phyloP scores from a whole-genome alignment of 2,888 invertebrate genomes.

The Molanna angustata region DNA sequence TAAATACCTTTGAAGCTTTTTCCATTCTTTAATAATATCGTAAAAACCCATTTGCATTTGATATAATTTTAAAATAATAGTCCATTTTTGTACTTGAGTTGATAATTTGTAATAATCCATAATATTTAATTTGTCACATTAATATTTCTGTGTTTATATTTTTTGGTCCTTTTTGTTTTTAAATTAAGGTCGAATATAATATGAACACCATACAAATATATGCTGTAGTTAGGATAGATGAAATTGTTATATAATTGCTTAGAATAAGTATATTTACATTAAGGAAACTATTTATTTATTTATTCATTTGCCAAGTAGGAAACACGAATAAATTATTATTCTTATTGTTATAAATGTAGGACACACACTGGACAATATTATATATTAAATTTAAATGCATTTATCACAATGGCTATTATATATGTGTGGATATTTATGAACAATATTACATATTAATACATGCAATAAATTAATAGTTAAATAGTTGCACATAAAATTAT shows the following conservation, averaged over 20 bases:
- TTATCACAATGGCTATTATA: no score
- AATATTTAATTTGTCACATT: no score
- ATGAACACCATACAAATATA: conserved; percentile 26
- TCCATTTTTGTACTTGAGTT: neutral
- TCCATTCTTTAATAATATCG: neutral
- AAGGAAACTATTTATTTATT: conserved; percentile 6
- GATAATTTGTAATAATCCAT: neutral
- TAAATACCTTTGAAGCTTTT: neutral
- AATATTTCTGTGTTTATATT: no score
- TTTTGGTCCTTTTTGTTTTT: no score
- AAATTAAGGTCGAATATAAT: conserved; percentile 21
- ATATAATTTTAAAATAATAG: conserved; percentile 1
- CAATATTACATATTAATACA: no score
- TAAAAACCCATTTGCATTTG: conserved; percentile 10
- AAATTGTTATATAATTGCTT: conserved; percentile 7
- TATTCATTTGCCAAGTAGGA: conserved; percentile 11
- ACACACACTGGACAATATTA: no score
- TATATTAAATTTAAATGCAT: no score
- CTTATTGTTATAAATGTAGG: no score
- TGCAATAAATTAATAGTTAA: no score
- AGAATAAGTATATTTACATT: conserved; percentile 6
- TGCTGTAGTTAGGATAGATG: conserved; percentile 1
- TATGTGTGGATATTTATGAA: no score
- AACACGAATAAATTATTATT: no score
- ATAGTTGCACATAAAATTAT: no score